phyloP scores from a whole-genome alignment of 2,888 invertebrate species.

The Agonopterix subpropinquella region DNA sequence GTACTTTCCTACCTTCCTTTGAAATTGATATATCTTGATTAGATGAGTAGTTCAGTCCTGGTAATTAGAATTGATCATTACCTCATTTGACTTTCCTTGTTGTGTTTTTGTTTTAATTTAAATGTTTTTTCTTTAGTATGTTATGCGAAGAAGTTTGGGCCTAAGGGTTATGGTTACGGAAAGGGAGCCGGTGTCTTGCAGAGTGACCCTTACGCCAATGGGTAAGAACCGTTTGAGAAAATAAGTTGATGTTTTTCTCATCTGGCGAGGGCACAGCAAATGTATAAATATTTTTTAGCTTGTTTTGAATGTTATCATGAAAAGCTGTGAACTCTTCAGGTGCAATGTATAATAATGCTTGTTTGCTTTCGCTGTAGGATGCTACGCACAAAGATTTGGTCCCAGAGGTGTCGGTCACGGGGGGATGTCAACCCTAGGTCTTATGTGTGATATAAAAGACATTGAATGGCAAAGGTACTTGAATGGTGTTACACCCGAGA shows the following conservation, averaged over 20 bases:
- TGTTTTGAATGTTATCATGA: slow-evolving; percentile 8
- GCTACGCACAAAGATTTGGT: slow-evolving; percentile 97
- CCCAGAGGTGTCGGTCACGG: slow-evolving; percentile 96
- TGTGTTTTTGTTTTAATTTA: slow-evolving; percentile 31
- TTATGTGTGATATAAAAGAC: slow-evolving; percentile 90
- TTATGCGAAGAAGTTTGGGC: slow-evolving; percentile 98
- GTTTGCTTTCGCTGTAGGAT: slow-evolving; percentile 81
- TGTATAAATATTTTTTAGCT: slow-evolving; percentile 4
- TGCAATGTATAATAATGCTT: slow-evolving; percentile 47
- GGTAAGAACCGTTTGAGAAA: slow-evolving; percentile 76
- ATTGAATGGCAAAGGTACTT: slow-evolving; percentile 83
- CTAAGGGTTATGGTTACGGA: slow-evolving; percentile 98
- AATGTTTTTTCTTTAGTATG: slow-evolving; percentile 81
- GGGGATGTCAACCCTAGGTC: slow-evolving; percentile 88
- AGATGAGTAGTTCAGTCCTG: too few relatives aligned
- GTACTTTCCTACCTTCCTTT: background rate
- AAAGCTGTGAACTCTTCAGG: slow-evolving; percentile 51
- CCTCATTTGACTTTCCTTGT: slow-evolving; percentile 1
- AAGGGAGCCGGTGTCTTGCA: slow-evolving; percentile 96
- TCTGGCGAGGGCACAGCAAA: slow-evolving; percentile 61
- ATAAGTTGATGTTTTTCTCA: slow-evolving; percentile 39
- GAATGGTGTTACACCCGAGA: slow-evolving; percentile 26
- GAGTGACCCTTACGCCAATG: slow-evolving; percentile 90
- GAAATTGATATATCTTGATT: background rate
- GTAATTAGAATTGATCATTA: too few relatives aligned